Percentiles rank a stretch among this genome's conserved stretches.
Evolutionary conservation across 1,140 invertebrate genomes (phyloP).

Genomic region (Saccostrea echinata): DNA sequence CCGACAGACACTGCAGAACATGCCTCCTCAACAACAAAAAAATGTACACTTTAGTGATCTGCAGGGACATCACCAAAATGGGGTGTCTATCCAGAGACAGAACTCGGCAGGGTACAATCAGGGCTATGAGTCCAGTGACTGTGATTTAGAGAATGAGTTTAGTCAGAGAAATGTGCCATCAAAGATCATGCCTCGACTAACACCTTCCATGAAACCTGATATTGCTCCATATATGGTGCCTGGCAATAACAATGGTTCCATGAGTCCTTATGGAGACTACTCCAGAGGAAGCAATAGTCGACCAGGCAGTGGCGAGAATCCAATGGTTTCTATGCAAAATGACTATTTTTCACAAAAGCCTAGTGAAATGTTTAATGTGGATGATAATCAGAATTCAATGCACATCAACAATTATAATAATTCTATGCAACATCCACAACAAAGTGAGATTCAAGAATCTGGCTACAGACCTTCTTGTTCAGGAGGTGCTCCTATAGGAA

Average conservation of each 20-base stretch:
- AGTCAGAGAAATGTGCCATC: conserved; percentile 68
- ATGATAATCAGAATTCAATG: conserved; percentile 74
- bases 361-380: conserved; percentile 66
- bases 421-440: conserved; percentile 59
- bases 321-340: conserved; percentile 61
- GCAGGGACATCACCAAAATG: conserved; percentile 52
- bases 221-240: conserved; percentile 76
- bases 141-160: conserved; percentile 69
- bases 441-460: conserved; percentile 56
- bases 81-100: conserved; percentile 52
- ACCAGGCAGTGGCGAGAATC: conserved; percentile 58
- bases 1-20: conserved; percentile 18
- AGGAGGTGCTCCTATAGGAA: conserved; percentile 56
- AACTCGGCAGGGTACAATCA: conserved; percentile 52
- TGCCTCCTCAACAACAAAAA: conserved; percentile 59
- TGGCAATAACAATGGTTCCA: conserved; percentile 58
- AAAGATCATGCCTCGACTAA: conserved; percentile 71
- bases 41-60: conserved; percentile 73
- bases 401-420: conserved; percentile 67
- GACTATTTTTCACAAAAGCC: conserved; percentile 65
- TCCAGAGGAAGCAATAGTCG: conserved; percentile 56
- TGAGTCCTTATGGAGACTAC: conserved; percentile 65
- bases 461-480: conserved; percentile 56
- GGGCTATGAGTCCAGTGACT: conserved; percentile 61
- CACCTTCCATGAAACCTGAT: conserved; percentile 70